A percentile compares a stretch with the other conserved stretches of the same genome.
phyloP scores from a whole-genome alignment of 2,888 invertebrate genomes.

The Sinohyriopsis cumingii region DNA sequence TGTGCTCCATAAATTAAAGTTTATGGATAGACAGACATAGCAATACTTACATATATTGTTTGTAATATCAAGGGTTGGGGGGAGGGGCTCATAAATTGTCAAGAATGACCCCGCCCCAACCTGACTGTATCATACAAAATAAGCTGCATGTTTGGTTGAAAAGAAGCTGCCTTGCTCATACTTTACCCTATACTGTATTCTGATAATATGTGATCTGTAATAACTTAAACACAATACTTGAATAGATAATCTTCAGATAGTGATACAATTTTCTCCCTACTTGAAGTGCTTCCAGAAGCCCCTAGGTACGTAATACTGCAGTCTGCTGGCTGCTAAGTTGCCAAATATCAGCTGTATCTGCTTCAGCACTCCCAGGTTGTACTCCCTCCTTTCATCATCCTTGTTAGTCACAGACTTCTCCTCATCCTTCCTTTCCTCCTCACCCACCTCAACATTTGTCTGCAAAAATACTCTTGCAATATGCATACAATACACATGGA shows the following conservation, averaged over 20 bases:
- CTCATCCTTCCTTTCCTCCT: constrained; percentile 89
- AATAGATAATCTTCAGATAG: no score
- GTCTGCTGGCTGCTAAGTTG: constrained; percentile 93
- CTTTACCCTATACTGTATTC: neutral
- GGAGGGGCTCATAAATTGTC: no score
- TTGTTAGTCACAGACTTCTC: constrained; percentile 74
- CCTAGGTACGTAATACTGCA: constrained; percentile 97
- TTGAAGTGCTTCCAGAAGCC: constrained; percentile 98
- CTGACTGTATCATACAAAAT: no score
- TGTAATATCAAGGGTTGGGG: no score
- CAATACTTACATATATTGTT: no score
- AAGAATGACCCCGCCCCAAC: no score
- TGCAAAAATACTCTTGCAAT: constrained; percentile 16
- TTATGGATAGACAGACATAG: no score
- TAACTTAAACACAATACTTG: no score
- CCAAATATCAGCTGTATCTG: constrained; percentile 99
- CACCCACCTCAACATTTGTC: constrained; percentile 76
- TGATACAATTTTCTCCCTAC: constrained; percentile 76
- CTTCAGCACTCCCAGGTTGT: constrained; percentile 94
- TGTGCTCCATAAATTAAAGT: no score
- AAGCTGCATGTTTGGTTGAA: neutral
- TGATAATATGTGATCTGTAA: no score
- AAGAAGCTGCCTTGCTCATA: neutral
- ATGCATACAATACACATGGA: no score
- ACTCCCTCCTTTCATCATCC: constrained; percentile 77